phyloP scores from a whole-genome alignment of 2,888 invertebrate species.

The Melieria picta region DNA sequence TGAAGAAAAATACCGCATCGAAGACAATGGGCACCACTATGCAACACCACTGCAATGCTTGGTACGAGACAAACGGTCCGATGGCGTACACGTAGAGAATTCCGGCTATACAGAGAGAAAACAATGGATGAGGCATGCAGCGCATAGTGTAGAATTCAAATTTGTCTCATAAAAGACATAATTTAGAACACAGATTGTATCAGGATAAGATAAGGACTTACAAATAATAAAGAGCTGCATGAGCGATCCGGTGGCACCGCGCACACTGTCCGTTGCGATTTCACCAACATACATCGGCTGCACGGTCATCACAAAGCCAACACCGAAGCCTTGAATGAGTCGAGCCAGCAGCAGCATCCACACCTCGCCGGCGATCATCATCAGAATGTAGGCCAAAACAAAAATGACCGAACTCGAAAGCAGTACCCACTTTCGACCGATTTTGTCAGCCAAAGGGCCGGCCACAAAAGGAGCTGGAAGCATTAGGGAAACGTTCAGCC shows the following conservation, averaged over 20 bases:
- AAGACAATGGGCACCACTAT: slow-evolving; percentile 73
- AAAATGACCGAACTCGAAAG: slow-evolving; percentile 75
- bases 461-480: slow-evolving; percentile 76
- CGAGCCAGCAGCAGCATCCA: slow-evolving; percentile 69
- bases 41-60: slow-evolving; percentile 73
- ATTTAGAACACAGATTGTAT: not conserved
- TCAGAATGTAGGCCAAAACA: slow-evolving; percentile 75
- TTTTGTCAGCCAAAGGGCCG: slow-evolving; percentile 73
- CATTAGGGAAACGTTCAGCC: not conserved
- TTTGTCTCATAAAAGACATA: not conserved
- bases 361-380: slow-evolving; percentile 72
- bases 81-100: slow-evolving; percentile 75
- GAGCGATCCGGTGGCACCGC: slow-evolving; percentile 84
- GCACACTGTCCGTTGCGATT: slow-evolving; percentile 80
- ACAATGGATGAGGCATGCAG: not conserved
- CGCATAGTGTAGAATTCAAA: slow-evolving; percentile 64
- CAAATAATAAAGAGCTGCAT: slow-evolving; percentile 78
- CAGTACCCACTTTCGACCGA: slow-evolving; percentile 78
- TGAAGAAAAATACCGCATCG: slow-evolving; percentile 72
- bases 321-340: slow-evolving; percentile 70
- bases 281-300: slow-evolving; percentile 90
- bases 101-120: slow-evolving; percentile 68
- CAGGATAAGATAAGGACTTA: slow-evolving; percentile 46
- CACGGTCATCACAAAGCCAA: slow-evolving; percentile 77
- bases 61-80: slow-evolving; percentile 78